These are phyloP conservation scores for Halocaridina rubra DNA, from an alignment of 2,888 invertebrate genomes.

Conservation along the genomic window DNA sequence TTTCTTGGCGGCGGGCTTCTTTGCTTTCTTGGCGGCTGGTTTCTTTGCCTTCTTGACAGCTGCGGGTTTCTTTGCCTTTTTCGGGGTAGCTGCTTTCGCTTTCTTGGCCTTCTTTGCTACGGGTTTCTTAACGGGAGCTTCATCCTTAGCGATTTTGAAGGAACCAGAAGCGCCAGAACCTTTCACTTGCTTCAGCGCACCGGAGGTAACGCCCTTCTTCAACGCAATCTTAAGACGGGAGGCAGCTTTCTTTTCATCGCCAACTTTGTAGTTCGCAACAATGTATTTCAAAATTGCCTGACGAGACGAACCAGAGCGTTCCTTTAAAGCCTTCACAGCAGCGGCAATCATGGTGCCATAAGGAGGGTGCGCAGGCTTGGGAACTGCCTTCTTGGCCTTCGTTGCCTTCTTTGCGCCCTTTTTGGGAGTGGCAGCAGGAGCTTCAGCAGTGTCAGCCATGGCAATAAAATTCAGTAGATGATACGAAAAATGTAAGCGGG, in stretches of 20 bases:
- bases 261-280: conserved; percentile 30
- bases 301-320: conserved; percentile 39
- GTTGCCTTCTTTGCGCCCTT: too few relatives aligned
- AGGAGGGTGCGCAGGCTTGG: conserved; percentile 39
- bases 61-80: too few relatives aligned
- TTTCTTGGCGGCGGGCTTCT: neutral
- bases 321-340: conserved; percentile 29
- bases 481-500: too few relatives aligned
- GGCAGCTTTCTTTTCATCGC: conserved; percentile 50
- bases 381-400: conserved; percentile 22
- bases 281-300: conserved; percentile 51
- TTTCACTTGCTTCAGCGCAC: conserved; percentile 48
- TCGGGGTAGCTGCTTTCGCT: neutral
- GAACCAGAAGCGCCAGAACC: conserved; percentile 52
- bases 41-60: too few relatives aligned
- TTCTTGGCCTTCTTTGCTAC: neutral
- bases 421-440: conserved; percentile 17
- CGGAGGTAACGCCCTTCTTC: conserved; percentile 33
- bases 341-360: conserved; percentile 41
- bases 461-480: too few relatives aligned
- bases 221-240: conserved; percentile 31
- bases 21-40: too few relatives aligned
- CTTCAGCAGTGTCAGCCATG: conserved; percentile 13
- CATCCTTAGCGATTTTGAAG: conserved; percentile 47
- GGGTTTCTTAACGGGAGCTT: neutral